phyloP scores from a whole-genome alignment of 2,797 vertebrate species.

The Semotilus atromaculatus region DNA sequence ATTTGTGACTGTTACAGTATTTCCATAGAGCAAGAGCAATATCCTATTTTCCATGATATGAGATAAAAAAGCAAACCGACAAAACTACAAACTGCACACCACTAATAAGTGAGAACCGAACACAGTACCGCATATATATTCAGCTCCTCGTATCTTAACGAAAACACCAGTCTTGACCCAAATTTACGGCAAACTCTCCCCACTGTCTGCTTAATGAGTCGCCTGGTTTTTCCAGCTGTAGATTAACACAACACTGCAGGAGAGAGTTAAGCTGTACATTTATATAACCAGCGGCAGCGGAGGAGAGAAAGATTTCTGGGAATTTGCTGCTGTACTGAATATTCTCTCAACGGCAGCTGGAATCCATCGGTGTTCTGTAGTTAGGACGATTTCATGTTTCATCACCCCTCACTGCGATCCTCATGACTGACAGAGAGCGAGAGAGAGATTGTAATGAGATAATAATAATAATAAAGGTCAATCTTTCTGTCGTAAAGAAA shows the following conservation, averaged over 20 bases:
- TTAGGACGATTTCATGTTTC: conserved; percentile 17
- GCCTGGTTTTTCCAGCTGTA: conserved; percentile 56
- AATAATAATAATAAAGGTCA: neutral
- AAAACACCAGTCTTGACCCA: conserved; percentile 16
- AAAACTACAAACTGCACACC: neutral
- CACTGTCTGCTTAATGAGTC: conserved; percentile 57
- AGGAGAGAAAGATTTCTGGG: conserved; percentile 24
- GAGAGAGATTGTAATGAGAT: conserved; percentile 19
- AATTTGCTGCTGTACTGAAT: conserved; percentile 11
- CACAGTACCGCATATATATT: neutral
- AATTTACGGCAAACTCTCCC: conserved; percentile 19
- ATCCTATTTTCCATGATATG: neutral
- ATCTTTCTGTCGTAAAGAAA: neutral
- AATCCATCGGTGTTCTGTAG: conserved; percentile 5
- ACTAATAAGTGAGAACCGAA: neutral
- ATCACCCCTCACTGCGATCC: neutral
- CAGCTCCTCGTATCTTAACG: neutral
- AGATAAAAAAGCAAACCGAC: neutral
- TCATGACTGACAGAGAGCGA: conserved; percentile 24
- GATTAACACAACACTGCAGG: conserved; percentile 47
- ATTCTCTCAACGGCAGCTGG: conserved; percentile 26
- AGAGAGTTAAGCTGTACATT: conserved; percentile 37
- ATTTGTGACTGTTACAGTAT: neutral
- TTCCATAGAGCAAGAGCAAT: neutral
- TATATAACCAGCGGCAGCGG: conserved; percentile 46